Base-by-base conservation (phyloP, 1,140 invertebrate species). In the Diabrotica undecimpunctata region DNA sequence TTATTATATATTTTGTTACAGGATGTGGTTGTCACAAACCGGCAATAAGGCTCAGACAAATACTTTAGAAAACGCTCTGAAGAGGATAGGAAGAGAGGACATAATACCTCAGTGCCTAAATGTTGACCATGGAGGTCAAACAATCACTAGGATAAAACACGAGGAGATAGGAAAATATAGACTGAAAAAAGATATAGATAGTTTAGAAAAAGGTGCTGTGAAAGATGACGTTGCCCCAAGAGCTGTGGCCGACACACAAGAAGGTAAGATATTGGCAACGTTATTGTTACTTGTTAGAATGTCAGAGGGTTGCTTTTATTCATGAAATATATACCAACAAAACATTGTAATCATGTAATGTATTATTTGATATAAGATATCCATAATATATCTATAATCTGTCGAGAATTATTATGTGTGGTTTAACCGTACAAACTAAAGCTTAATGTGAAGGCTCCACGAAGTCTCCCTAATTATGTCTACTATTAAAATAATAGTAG, bases 71-170 rank as follows among this genome's bases (percentile, higher is more conserved):
- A 88, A 92, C 72, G 94, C 92, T 2, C 81, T 98, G 10, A 89
- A 90, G 73, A 89, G 89, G 71, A 97, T 98, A 62, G 90, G 90
- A 56, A 85, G 95, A 61, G 93, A 96, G 71, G 95, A 98, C 76
- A 96, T 98, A 53, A 92, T 97, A 67, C 91, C 92, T 68, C 96
- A 95, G 78, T 93, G 94, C 79, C 93, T 92, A 71, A 93, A 94
- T 74, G 85, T 94, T 11, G 91, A 94, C 74, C 90, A 76, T 90
- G 73, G 57, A 39, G 64, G 50, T 67, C 66, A 70, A 54, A 66
- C 55, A 13, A 70, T 70, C 25, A 57, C 64, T 58, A 69, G 65
- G 54, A 68, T 70, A 57, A 72, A 70, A 62, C 57, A 66, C 54
- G 66, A 78, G 65, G 69, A 76, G 62, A 73, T 72, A 64, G 72